A percentile compares a stretch with the other conserved stretches of the same genome.
Conservation (phyloP, 2,113 vertebrate genomes). For the Chionis minor region DNA sequence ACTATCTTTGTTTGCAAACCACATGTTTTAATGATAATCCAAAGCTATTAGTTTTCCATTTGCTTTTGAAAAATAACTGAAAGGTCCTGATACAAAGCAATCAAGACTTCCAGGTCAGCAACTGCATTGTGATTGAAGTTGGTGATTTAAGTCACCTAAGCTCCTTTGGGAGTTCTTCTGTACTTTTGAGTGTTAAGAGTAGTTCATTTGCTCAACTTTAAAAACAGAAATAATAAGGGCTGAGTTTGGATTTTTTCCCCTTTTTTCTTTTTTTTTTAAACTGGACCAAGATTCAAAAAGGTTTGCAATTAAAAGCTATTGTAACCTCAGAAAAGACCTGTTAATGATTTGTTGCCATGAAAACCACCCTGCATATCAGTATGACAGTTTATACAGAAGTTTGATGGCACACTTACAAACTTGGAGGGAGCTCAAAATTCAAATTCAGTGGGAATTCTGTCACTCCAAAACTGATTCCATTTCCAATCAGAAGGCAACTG, state of each 20-base stretch:
- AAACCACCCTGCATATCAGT: not conserved
- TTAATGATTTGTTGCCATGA: not conserved
- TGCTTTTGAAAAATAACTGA: not conserved
- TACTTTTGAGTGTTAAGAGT: not conserved
- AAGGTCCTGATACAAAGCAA: not conserved
- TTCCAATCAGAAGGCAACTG: not conserved
- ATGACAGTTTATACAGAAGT: not conserved
- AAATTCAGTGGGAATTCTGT: not conserved
- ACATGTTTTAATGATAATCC: not conserved
- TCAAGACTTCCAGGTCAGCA: not conserved
- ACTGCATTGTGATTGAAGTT: not conserved
- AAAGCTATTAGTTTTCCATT: not conserved
- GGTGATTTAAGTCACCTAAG: not conserved
- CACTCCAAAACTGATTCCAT: not conserved
- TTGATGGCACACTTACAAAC: not conserved
- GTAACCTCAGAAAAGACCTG: not conserved
- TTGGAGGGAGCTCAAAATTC: not conserved
- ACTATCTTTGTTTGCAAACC: not conserved
- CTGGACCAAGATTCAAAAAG: not conserved
- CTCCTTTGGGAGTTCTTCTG: not conserved
- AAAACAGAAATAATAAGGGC: not conserved
- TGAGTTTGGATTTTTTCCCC: fast-evolving
- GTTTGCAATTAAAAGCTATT: not conserved
- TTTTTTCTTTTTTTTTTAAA: not conserved
- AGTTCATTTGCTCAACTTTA: not conserved